phyloP scores from a whole-genome alignment of 2,888 invertebrate genomes.

The Eustalomyia histrio region DNA sequence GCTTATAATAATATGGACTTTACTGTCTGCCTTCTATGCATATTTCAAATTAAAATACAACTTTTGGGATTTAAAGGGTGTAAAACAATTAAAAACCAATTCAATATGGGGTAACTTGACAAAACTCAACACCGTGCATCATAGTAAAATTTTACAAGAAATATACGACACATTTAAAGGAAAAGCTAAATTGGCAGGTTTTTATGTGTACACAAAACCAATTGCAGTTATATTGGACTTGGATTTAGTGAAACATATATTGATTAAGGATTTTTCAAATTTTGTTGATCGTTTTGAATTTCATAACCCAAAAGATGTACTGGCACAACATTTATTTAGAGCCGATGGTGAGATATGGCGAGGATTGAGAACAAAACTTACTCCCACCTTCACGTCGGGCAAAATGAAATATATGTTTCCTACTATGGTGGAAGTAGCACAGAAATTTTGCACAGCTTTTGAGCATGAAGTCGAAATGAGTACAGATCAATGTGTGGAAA shows the following conservation, averaged over 20 bases:
- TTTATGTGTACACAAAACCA: constrained; percentile 72
- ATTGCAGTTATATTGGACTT: constrained; percentile 71
- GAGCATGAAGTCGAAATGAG: constrained; percentile 34
- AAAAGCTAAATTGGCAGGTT: constrained; percentile 68
- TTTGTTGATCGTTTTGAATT: constrained; percentile 75
- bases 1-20: constrained; percentile 61
- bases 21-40: constrained; percentile 64
- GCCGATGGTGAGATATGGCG: constrained; percentile 79
- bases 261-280: constrained; percentile 77
- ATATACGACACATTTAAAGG: constrained; percentile 71
- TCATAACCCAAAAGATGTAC: constrained; percentile 71
- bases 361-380: constrained; percentile 77
- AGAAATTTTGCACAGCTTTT: constrained; percentile 65
- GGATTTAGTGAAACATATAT: constrained; percentile 74
- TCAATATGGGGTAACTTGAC: constrained; percentile 69
- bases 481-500: constrained; percentile 71
- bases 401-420: constrained; percentile 80
- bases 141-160: constrained; percentile 68
- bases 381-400: constrained; percentile 80
- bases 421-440: constrained; percentile 73
- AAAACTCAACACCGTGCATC: constrained; percentile 66
- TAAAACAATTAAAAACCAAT: constrained; percentile 68
- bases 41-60: constrained; percentile 67
- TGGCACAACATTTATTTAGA: constrained; percentile 74
- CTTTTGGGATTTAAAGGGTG: constrained; percentile 70